Evolutionary conservation across 2,113 vertebrate genomes (phyloP).

Genomic region (Galbula dea): DNA sequence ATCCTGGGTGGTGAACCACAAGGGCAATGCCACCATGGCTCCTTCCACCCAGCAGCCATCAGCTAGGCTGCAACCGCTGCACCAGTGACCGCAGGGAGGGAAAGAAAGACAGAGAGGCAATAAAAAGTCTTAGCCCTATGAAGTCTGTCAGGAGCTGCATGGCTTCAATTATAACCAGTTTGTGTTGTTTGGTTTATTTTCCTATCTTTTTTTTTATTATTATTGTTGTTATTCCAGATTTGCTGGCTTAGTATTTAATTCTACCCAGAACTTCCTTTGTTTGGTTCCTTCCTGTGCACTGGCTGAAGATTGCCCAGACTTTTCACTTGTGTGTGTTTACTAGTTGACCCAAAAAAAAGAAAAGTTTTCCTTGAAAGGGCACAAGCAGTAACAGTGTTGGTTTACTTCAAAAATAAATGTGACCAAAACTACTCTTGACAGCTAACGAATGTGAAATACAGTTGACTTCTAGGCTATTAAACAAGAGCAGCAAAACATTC

Average conservation of each 20-base stretch:
- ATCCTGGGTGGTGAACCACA: background rate
- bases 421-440: slow-evolving; percentile 72
- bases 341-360: background rate
- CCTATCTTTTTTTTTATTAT: background rate
- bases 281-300: background rate
- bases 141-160: background rate
- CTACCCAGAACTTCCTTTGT: background rate
- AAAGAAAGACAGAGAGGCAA: background rate
- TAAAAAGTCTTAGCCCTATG: background rate
- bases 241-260: background rate
- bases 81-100: background rate
- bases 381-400: background rate
- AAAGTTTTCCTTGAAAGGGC: background rate
- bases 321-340: background rate
- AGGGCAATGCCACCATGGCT: background rate
- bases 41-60: background rate
- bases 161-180: background rate
- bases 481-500: slow-evolving; percentile 55
- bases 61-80: background rate
- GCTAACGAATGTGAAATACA: slow-evolving; percentile 54
- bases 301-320: background rate
- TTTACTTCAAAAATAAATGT: slow-evolving; percentile 56
- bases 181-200: background rate
- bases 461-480: slow-evolving; percentile 31
- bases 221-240: background rate